These are phyloP conservation scores for Saturnia japonica DNA, from an alignment of 2,888 invertebrate genomes.

Conservation along the genomic window DNA sequence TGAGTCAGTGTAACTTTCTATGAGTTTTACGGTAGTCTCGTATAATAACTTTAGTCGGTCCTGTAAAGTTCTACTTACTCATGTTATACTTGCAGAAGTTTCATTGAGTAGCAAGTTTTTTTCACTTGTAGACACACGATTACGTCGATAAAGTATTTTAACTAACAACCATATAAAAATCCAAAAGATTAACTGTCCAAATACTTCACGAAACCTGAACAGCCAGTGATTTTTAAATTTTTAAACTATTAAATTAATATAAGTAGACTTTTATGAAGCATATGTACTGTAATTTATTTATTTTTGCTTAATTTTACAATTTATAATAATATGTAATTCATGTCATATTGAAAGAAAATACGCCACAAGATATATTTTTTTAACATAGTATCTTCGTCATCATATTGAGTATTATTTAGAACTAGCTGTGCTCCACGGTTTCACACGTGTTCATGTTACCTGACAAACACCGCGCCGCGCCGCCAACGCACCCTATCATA, in stretches of 20 bases:
- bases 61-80: not conserved
- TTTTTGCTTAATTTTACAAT: not conserved
- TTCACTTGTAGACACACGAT: not conserved
- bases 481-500: no score
- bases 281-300: no score
- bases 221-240: not conserved
- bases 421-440: no score
- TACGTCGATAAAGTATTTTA: not conserved
- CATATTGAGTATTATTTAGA: no score
- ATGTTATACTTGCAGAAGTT: not conserved
- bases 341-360: no score
- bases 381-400: no score
- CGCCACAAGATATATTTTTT: no score
- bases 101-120: not conserved
- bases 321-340: no score
- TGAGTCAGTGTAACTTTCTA: not conserved
- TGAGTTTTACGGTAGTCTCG: not conserved
- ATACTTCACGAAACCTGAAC: not conserved
- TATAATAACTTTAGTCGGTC: not conserved
- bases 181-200: not conserved
- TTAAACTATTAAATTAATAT: not conserved
- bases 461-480: no score
- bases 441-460: no score
- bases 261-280: no score
- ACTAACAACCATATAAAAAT: not conserved